Base-by-base conservation (phyloP, 2,888 invertebrate species). In the Aleiodes leptofemur region DNA sequence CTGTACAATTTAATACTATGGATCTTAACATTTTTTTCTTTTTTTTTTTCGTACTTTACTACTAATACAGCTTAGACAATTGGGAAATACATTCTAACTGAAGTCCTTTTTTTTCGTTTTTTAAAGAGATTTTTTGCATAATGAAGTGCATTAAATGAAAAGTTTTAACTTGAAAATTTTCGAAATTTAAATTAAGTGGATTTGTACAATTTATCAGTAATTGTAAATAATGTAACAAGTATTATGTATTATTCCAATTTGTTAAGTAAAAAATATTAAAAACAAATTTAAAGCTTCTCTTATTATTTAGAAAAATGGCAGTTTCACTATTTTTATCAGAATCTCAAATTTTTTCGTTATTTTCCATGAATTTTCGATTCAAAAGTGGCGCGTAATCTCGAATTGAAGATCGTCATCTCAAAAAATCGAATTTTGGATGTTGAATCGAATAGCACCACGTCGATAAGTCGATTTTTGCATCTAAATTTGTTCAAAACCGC, bases 181-280 rank as follows among this genome's bases (percentile, higher is more conserved):
- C 16, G 43, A 48, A 64, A 48, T 64, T 38, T 16, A 64, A 34
- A 64, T 43, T 16, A 61, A 38, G 43, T 64, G 14, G 29, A 64
- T 64, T 64, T 64, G 64, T 64, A 64, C 64, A 64, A 64, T 55
- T 73, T 81, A 78, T 79, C 81, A 78, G 81, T 85, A 82, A 85
- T 81, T 85, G 83, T 86, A 84, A 81, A 85, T 85, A 84, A 80
- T 83, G 83, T 83, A 81, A 83, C 82, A 83, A 84, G 83, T 84
- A 86, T 86, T 86, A 84, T 86, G 85, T 87, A 87, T 85, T 86
- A 87, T 87, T 86, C 84, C 85, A 85, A 43, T 85, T 86, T 87
- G 86, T 86, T 86, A 85, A 86, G 83, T 79, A 86, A 84, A 85
- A 82, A 86, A 84, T 85, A 85, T 87, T 82, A 83, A 81, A 83